phyloP scores from a whole-genome alignment of 2,888 invertebrate species.

The Drosophila helvetica region DNA sequence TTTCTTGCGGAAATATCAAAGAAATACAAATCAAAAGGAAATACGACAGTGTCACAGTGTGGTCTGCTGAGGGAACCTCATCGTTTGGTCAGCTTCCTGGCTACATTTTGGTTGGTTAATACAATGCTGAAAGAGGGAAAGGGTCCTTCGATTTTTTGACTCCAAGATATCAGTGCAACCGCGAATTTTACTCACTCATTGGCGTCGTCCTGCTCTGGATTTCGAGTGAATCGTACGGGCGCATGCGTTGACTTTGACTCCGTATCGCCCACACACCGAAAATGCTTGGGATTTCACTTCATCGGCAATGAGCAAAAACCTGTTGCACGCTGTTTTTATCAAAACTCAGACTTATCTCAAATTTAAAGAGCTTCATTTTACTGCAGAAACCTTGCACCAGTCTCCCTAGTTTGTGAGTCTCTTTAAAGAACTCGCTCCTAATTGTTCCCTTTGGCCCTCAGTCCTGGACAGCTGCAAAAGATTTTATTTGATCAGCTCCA shows the following conservation, averaged over 20 bases:
- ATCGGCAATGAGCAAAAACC: constrained; percentile 13
- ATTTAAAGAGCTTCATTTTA: not conserved
- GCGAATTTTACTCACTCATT: constrained; percentile 17
- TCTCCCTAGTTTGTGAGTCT: not conserved
- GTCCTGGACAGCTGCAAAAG: constrained; percentile 15
- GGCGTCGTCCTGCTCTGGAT: constrained; percentile 2
- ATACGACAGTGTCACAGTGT: constrained; percentile 15
- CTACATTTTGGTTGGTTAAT: constrained; percentile 49
- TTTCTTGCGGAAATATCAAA: constrained; percentile 71
- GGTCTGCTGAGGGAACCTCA: not conserved
- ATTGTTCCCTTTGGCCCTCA: constrained; percentile 11
- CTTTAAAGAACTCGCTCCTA: not conserved
- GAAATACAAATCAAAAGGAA: constrained; percentile 32
- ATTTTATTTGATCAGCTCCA: constrained; percentile 40
- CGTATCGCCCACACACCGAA: not conserved
- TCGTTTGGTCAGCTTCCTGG: constrained; percentile 49
- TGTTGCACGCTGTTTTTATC: constrained; percentile 16
- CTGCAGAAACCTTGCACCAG: not conserved
- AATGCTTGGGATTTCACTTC: constrained; percentile 7
- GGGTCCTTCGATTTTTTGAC: not conserved
- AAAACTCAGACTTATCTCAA: not conserved
- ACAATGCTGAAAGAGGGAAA: no score
- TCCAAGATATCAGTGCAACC: not conserved
- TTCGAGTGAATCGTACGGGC: constrained; percentile 16
- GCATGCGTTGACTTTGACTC: constrained; percentile 33